Evolutionary conservation across 1,140 invertebrate species (phyloP).

Genomic region (Lithobius niger): DNA sequence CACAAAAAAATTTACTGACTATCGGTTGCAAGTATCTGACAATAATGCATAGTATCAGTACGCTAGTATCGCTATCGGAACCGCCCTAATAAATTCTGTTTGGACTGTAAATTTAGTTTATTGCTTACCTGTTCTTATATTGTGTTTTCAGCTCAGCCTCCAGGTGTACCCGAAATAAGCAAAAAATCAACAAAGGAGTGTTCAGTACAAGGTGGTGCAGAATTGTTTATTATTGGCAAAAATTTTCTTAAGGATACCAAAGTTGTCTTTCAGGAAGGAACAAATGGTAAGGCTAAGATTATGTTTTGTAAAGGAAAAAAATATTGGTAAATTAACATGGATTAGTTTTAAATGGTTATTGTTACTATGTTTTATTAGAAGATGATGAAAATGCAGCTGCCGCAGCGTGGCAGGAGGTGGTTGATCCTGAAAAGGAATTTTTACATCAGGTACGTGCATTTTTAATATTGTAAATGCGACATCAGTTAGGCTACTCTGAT

Average conservation of each 20-base stretch:
- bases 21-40: too few relatives aligned
- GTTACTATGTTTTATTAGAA: constrained; percentile 11
- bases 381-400: constrained; percentile 19
- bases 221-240: constrained; percentile 88
- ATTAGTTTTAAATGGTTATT: constrained; percentile 17
- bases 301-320: too few relatives aligned
- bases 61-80: too few relatives aligned
- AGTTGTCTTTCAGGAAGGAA: constrained; percentile 68
- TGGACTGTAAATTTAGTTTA: too few relatives aligned
- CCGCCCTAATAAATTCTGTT: too few relatives aligned
- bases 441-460: constrained; percentile 32
- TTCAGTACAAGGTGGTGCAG: constrained; percentile 64
- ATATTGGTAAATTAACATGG: constrained; percentile 1
- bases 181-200: constrained; percentile 75
- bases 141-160: constrained; percentile 66
- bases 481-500: too few relatives aligned
- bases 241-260: constrained; percentile 91
- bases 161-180: constrained; percentile 87
- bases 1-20: too few relatives aligned
- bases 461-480: too few relatives aligned
- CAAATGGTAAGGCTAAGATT: too few relatives aligned
- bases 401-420: constrained; percentile 32
- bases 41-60: too few relatives aligned
- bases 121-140: constrained; percentile 3
- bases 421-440: constrained; percentile 34